Base-by-base conservation (phyloP, 1,140 invertebrate species). In the Caerostris extrusa region DNA sequence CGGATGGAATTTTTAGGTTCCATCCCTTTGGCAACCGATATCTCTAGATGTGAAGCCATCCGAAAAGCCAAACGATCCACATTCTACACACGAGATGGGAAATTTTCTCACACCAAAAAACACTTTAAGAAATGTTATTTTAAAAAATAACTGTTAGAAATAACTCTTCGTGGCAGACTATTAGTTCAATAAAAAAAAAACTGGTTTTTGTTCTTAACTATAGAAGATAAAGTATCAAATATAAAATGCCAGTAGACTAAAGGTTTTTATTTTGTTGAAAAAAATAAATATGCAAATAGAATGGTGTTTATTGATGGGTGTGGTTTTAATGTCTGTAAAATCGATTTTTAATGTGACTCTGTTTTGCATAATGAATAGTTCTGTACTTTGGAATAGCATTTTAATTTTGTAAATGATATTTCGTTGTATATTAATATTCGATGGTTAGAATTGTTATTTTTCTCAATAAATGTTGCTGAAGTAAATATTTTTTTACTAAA, bases 21-120 rank as follows among this genome's bases (percentile, higher is more conserved):
- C 56, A 57, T 5, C 56, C n/a, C 56, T 83, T 83, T 34, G 12
- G 82, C 55, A 83, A 83, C 82, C 82, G 82, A 83, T 83, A 83
- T 83, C 7, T 83, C 82, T 19, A 83, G 82, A 83, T 83, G 7
- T 83, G 82, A 83, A 83, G 17, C 82, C 82, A 83, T 83, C 82
- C 82, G 82, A 58, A n/a, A 83, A 83, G 57, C 55, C 53, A 34
- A 17, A 57, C 56, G 56, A 83, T 83, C 82, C 82, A 83, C 56
- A 58, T 83, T 83, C 57, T 7, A 56, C 14, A 83, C n/a, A 53
- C 55, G n/a, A 3, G 17, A 58, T 58, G 82, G 55, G 82, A 83
- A 83, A 83, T 83, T 34, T 83, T 19, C n/a, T 17, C 53, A 57
- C 56, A 81, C 19, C 50, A 34, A 53, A 81, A 19, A 83, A 58